A percentile compares a stretch with the other conserved stretches of the same genome.
These are phyloP conservation scores for Plagodis pulveraria DNA, from an alignment of 2,888 invertebrate genomes.

Conservation along the genomic window DNA sequence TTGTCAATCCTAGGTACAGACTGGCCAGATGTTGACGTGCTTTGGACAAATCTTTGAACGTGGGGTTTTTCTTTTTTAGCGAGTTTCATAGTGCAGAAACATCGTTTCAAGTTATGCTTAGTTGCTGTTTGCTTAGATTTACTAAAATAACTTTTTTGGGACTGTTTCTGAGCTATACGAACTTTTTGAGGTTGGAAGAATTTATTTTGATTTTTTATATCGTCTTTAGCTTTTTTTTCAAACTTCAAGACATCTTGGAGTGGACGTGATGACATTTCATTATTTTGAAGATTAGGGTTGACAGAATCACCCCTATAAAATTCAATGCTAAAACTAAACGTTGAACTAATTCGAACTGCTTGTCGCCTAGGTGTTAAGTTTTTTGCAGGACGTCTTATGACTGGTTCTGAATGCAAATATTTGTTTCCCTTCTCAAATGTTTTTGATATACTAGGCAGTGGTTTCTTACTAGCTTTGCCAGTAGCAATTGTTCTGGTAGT, in stretches of 20 bases:
- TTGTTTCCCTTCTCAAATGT: constrained; percentile 5
- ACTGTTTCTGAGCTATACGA: constrained; percentile 31
- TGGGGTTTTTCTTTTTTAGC: constrained; percentile 27
- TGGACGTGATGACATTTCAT: neutral
- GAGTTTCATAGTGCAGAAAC: constrained; percentile 53
- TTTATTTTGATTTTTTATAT: neutral
- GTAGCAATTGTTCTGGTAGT: constrained; percentile 14
- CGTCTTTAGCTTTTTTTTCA: constrained; percentile 8
- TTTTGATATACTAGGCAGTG: constrained; percentile 8
- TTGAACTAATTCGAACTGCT: constrained; percentile 42
- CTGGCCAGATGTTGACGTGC: constrained; percentile 27
- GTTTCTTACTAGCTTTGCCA: constrained; percentile 3
- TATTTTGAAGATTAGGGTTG: neutral
- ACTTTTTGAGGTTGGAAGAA: constrained; percentile 1
- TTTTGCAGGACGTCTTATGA: constrained; percentile 8
- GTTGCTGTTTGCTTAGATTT: constrained; percentile 38
- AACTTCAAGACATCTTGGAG: constrained; percentile 6
- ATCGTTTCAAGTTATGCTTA: constrained; percentile 45
- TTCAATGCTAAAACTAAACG: constrained; percentile 47
- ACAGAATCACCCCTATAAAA: constrained; percentile 37
- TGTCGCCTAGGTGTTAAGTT: constrained; percentile 19
- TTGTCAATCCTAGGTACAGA: constrained; percentile 8
- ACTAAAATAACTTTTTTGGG: constrained; percentile 39
- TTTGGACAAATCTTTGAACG: constrained; percentile 24
- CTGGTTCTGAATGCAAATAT: constrained; percentile 3